Base-by-base conservation (phyloP, 2,888 invertebrate species). In the Gymnoscelis rufifasciata region DNA sequence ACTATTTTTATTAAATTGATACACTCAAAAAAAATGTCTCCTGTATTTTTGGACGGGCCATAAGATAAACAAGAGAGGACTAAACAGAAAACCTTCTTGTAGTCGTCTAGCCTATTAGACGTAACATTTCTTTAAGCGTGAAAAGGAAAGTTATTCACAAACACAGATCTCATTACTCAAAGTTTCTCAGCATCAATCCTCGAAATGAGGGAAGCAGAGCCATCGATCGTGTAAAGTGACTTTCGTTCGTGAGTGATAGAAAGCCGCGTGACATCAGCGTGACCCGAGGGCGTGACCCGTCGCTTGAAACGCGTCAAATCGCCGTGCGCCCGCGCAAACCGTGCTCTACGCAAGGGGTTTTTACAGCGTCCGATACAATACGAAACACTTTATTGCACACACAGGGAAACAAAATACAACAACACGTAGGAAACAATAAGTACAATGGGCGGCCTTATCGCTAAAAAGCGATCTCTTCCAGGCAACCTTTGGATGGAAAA, bases 231-330 rank as follows among this genome's bases (percentile, higher is more conserved):
- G 67, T 52, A 60, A 66, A 66, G 63, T 62, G 68, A 73, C 78
- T 78, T 77, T 77, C 76, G 70, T 75, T 75, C 74, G 73, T 74
- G 76, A 71, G 68, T 68, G 70, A 74, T 81, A 76, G 82, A 83
- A 80, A 82, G 83, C 73, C 59, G 73, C 80, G 83, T 80, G 83
- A 83, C 83, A 78, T 75, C 71, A 78, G 69, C 83, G 83, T 83
- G 84, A 86, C 83, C 83, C 60, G 71, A 64, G 69, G 64, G 64
- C 83, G 80, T 80, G 83, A 81, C 82, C 83, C 68, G 76, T 59
- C 67, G 68, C 74, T 82, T 87, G 83, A 80, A 81, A 86, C 78
- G 78, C 78, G 84, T 79, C 83, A 87, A 88, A 88, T 88, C 84
- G 87, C 83, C 87, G 87, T 88, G 87, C 79, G 82, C 78, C 71